Evolutionary conservation across 2,888 invertebrate genomes (phyloP), one percentile per base, ranked within the genome.

Genomic region (Amblyjoppa proteus): DNA sequence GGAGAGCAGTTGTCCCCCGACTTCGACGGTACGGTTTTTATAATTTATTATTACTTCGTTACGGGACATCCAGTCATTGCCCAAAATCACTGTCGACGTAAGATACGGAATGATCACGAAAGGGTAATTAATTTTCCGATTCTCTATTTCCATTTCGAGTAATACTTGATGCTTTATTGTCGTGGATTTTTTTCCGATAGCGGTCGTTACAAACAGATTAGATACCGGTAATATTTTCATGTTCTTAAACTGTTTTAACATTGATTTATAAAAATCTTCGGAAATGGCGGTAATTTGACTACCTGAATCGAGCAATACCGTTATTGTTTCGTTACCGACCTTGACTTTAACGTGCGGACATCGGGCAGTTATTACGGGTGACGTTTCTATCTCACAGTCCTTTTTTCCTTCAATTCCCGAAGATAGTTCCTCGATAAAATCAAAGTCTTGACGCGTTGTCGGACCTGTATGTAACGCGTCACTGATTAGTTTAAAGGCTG

Each of bases 241-340:
- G 9, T n/a, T 13, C 9, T n/a, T 20, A 11, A 9, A 16, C 0
- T 28, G 4, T 34, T 64, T 64, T 13, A 31, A 31, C 3, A 56
- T 7, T 11, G 4, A 11, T 11, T 53, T 3, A 38, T 64, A 73
- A 9, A 73, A 56, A 2, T 25, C 45, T 56, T 80, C 80, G 0
- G 80, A 80, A 4, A 80, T 73, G 0, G 80, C 80, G 16, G 80
- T 80, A 2, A 80, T 34, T 34, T 78, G 78, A n/a, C 70, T 78
- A 1, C 78, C 78, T 6, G 78, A 58, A 13, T 78, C 78, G 0
- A 78, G n/a, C 13, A 78, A 13, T 5, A 31, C 78, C 7, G 38
- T 45, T 34, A 69, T n/a, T 0, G 38, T 13, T 2, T 20, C 2
- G 0, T 49, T 2, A 0, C 20, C 31, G n/a, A 78, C 69, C 13